Base-by-base conservation (phyloP, 2,888 invertebrate genomes). In the Oscheius onirici region DNA sequence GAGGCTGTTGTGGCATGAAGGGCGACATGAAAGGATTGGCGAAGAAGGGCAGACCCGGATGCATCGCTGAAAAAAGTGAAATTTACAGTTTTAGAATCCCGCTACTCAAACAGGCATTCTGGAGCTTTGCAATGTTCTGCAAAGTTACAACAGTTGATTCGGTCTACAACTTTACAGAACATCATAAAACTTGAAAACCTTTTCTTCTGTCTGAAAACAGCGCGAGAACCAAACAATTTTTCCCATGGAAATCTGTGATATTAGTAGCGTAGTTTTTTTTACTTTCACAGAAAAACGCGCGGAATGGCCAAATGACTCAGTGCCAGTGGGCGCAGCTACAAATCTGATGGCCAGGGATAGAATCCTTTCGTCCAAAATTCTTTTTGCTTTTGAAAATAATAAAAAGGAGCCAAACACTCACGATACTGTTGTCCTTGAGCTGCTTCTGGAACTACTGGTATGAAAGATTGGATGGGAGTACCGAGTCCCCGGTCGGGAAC, bases 11-110 rank as follows among this genome's bases (percentile, higher is more conserved):
- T 11, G 83, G 78, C 71, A 84, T 69, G 73, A 83, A 86, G 1
- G 86, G 82, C 22, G 82, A 81, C 82, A 86, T 83, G 73, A 86
- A 86, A 1, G 86, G 86, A 71, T 86, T 86, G 60, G 84, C 81
- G 71, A 86, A 85, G 73, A 83, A 83, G 13, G 84, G 71, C 55
- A 73, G 63, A 15, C 67, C 72, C 60, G 69, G 75, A 11, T 70
- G 69, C 80, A 79, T 81, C 49, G 76, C 80, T 80, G 74, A n/a
- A 79, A 74, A 24, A 28, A 6, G 34, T 34, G n/a, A n/a, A n/a
- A n/a, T 8, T 34, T 8, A 34, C 34, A 0, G 3, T 34, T 46
- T 46, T 13, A 41, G 13, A 8, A 13, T 41, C 41, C 8, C 13
- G 34, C 8, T 6, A 8, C 34, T 6, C 34, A 34, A 8, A 5